Base-by-base conservation (phyloP, 2,888 invertebrate genomes). In the Drosophila sordidapex region DNA sequence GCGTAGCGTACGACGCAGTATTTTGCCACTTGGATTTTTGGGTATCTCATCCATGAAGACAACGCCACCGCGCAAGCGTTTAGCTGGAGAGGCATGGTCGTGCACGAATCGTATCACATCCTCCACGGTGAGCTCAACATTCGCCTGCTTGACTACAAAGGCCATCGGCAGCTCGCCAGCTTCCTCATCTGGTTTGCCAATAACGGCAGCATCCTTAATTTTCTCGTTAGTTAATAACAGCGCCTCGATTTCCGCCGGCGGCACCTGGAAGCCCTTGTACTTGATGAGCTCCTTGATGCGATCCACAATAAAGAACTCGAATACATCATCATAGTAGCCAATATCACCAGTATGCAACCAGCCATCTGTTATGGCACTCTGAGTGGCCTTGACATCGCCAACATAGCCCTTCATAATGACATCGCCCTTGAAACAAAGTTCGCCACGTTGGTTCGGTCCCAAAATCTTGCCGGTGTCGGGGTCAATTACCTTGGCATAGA, bases 281-380 rank as follows among this genome's bases (percentile, higher is more conserved):
- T 98, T 98, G 87, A 98, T 98, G 33, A 98, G 95, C 91, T 98
- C 98, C 91, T 98, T 98, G 27, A 97, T 93, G 71, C 98, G 94
- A 92, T 98, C 98, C 2, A 97, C 96, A 75, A 98, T 95, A 89
- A 95, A 97, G 92, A 97, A 96, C 92, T 94, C 95, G 1, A 95
- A 96, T 21, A 97, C 95, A 1, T 95, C 92, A 89, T 98, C 97
- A 82, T 95, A 97, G 91, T 96, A 97, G 1, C 96, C 98, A 78
- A 98, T 94, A 91, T 98, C 98, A 0, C 98, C 98, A 36, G 96
- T 95, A 77, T 95, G 95, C 15, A 96, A 92, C 95, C 95, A 98
- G 0, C 98, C 97, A 67, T 97, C 96, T 25, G 93, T 91, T 82
- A 96, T 96, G 29, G 97, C 94, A 1, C 94, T 94, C 5, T 94